Evolutionary conservation across 2,888 invertebrate genomes (phyloP), one percentile per base, ranked within the genome.

Genomic region (Amphipoea lucens): DNA sequence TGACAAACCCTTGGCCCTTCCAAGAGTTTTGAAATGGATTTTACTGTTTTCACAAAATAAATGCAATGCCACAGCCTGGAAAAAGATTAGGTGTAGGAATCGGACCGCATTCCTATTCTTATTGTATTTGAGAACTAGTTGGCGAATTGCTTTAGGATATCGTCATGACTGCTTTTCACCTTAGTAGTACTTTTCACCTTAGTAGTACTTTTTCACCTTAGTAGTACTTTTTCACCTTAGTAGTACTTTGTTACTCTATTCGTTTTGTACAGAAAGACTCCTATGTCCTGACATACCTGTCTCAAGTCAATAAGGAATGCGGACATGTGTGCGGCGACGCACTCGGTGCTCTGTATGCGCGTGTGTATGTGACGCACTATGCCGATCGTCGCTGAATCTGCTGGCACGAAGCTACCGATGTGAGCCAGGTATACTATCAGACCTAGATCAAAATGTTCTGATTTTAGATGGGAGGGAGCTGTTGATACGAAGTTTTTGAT

Each of bases 321-420:
- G 3, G 99, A 99, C 94, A 99, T 97, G 85, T 98, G 98, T 0
- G 98, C 96, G 23, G 98, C 97, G 54, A 98, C 97, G 80, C 98
- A 98, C 93, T 99, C 99, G 0, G 97, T 96, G 14, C 98, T 97
- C 86, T 98, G 98, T 83, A 99, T 97, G 78, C 98, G 97, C 0
- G 98, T 98, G 94, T 98, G 97, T 63, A 99, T 98, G 90, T 98
- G 97, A 85, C 98, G 97, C 48, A 99, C 94, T 3, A 98, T 91
- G 23, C 98, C 98, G 29, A 99, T 97, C 0, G 96, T 97, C 0
- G 98, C 98, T 0, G 94, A 93, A 80, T 97, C 97, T 0, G 99
- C 99, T 0, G 99, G 99, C 12, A 99, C 98, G 95, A 98, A 99
- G 90, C 98, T 98, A 45, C 99, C 99, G 81, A 99, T 97, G 92